Evolutionary conservation across 2,113 vertebrate species (phyloP), one percentile per base, ranked within the genome.

Genomic region (Spilogale gracilis): DNA sequence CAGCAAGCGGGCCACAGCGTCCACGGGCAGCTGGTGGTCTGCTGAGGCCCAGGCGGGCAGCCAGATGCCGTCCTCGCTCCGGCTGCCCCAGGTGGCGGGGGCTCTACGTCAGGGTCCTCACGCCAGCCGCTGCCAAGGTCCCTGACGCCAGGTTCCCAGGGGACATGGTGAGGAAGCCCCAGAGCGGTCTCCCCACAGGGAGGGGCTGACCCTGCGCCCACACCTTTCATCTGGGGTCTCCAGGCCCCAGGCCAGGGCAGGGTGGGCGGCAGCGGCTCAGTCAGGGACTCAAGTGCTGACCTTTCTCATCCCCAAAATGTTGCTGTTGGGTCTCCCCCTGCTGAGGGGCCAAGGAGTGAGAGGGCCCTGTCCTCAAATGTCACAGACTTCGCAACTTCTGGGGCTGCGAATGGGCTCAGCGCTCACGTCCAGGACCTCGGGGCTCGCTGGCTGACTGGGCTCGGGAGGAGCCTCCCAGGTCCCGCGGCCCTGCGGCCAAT

Each of bases 101-200:
- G 21, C n/a, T 43, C 63, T 5, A 13, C 60, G 38, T 0, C 17
- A 20, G 30, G 20, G 9, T 13, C 25, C 16, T 23, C 10, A 0
- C 0, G 18, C 18, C 2, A 11, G 32, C 5, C 23, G 0, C 2
- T 3, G 80, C 32, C 30, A 5, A 0, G 5, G 58, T 17, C 25
- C 3, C 30, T 1, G 0, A 21, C 2, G n/a, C 20, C 48, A n/a
- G 82, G 67, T 16, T 23, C 38, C 2, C 6, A 50, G 54, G 65
- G 4, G 56, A 6, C 32, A 0, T 0, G 0, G 1, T 13, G 9
- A 3, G 4, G 14, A 27, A 30, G 60, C 32, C 74, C 92, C 9
- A 5, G 9, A 2, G 18, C 18, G 25, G 21, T 3, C 12, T 4
- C 18, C 45, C 6, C 0, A 0, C 0, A 5, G 0, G 12, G 12